Conservation (phyloP, 2,113 vertebrate genomes). For the Cephalopterus ornatus region DNA sequence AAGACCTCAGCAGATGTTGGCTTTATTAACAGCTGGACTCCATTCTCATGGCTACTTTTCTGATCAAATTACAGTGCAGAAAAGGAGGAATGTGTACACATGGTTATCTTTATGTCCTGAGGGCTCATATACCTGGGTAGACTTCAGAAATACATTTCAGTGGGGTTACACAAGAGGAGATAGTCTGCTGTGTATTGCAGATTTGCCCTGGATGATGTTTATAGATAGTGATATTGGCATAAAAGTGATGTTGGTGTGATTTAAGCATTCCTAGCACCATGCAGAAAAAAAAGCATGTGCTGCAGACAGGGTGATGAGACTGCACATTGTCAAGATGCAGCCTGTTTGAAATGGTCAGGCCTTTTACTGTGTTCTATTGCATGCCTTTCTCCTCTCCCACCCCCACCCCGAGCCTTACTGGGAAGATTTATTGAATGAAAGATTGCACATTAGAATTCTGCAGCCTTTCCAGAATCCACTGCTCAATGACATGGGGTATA, state of each 20-base stretch:
- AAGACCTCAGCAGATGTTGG: neutral
- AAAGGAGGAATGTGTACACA: neutral
- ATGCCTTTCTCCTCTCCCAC: neutral
- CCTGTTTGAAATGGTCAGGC: neutral
- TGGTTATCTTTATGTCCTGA: neutral
- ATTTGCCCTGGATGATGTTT: neutral
- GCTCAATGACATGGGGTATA: neutral
- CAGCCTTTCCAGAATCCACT: conserved; percentile 1
- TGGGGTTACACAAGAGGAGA: neutral
- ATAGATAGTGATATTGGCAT: no score
- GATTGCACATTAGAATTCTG: neutral
- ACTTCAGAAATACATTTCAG: neutral
- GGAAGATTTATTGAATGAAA: conserved; percentile 8
- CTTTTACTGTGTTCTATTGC: neutral
- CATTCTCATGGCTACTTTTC: neutral
- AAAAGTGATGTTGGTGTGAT: neutral
- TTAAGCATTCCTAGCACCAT: neutral
- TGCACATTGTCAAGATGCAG: neutral
- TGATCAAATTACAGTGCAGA: neutral
- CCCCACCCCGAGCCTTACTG: neutral
- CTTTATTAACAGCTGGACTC: neutral
- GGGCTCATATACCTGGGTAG: neutral
- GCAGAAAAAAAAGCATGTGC: neutral
- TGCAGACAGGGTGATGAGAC: neutral
- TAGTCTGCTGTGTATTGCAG: neutral